Base-by-base conservation (phyloP, 92 coral and sea anemone species). In the Pocillopora meandrina region DNA sequence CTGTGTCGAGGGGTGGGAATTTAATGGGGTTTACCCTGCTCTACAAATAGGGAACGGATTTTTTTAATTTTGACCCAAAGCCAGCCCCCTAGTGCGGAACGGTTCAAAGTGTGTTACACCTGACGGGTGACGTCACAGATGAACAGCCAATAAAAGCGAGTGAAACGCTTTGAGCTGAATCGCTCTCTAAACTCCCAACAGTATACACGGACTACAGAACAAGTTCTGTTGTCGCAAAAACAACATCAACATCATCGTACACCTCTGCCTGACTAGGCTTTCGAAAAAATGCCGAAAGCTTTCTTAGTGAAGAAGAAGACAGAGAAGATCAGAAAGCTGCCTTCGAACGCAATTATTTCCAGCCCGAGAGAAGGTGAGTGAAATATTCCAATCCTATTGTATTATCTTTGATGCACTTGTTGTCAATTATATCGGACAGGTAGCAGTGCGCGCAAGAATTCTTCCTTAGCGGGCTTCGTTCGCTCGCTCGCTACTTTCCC, bases 231-330 rank as follows among this genome's bases (percentile, higher is more conserved):
- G 47, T 66, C 49, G 52, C 52, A 42, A 20, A 35, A 49, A 26
- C 83, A 66, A 70, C 77, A 81, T 34, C 56, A 49, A 34, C 26
- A 59, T 42, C 21, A 49, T 17, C 77, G 16, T 67, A 5, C 69
- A 71, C 58, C 59, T 33, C 18, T n/a, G 61, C 68, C n/a, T 14
- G 35, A 57, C 59, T 52, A 21, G 56, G 36, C 26, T 52, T 16
- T 15, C 35, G 59, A 3, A 76, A 94, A 92, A 61, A 94, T 94
- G 98, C 98, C 98, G 72, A 87, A 94, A 78, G 95, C 98, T 68
- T 94, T 94, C 74, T 80, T 94, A 33, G 95, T 94, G 36, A 94
- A 94, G 91, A 92, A 94, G 79, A 94, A 74, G 52, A 69, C 77
- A 9, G 98, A 92, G 13, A 92, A 82, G 81, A 64, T 90, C 58